A percentile compares a stretch with the other conserved stretches of the same genome.
phyloP scores from a whole-genome alignment of 1,140 invertebrate genomes.

The Latrodectus geometricus region DNA sequence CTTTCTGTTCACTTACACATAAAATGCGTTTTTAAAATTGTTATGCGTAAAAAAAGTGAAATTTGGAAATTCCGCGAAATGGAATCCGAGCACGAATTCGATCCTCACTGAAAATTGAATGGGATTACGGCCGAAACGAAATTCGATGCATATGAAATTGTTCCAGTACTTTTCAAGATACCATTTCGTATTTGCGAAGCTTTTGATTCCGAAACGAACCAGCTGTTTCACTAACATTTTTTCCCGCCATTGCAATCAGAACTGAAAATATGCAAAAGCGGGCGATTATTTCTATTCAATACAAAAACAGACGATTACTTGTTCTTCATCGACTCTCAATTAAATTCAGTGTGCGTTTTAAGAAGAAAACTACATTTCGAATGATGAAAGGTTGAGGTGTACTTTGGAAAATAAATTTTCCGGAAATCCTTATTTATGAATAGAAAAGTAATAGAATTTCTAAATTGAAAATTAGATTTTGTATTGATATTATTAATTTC shows the following conservation, averaged over 20 bases:
- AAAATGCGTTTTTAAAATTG: conserved; percentile 1
- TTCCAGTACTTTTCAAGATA: background rate
- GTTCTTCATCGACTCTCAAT: too few species aligned
- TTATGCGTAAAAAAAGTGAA: background rate
- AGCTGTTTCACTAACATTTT: background rate
- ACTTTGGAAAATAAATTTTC: too few species aligned
- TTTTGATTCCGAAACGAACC: conserved; percentile 3
- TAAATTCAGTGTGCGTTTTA: too few species aligned
- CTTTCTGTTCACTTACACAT: background rate
- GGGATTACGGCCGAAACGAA: conserved; percentile 9
- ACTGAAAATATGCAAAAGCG: too few species aligned
- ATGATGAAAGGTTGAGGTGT: too few species aligned
- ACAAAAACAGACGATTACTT: too few species aligned
- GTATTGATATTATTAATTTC: too few species aligned
- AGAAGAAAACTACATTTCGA: too few species aligned
- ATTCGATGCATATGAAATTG: conserved; percentile 30
- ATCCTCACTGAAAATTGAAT: conserved; percentile 5
- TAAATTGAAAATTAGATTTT: too few species aligned
- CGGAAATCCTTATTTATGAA: too few species aligned
- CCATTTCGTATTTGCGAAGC: conserved; percentile 5
- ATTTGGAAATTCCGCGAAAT: background rate
- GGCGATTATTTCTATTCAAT: too few species aligned
- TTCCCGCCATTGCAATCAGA: background rate
- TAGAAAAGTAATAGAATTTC: too few species aligned
- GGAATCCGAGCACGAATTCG: conserved; percentile 22